phyloP scores from a whole-genome alignment of 2,888 invertebrate species.

The Palloptera scutellata region DNA sequence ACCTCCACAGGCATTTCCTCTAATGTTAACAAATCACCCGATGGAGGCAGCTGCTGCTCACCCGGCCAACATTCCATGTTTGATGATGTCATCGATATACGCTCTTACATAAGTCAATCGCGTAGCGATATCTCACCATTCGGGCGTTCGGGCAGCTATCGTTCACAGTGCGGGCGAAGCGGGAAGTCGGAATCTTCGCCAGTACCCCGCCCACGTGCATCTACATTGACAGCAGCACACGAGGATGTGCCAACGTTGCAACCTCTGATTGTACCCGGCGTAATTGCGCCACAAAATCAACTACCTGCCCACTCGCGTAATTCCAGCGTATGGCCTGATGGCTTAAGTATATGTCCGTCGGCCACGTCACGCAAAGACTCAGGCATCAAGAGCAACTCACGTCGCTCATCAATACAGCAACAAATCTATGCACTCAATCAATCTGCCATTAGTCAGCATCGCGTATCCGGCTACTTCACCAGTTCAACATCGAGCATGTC shows the following conservation, averaged over 20 bases:
- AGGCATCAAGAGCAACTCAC: conserved; percentile 84
- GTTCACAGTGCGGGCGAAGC: conserved; percentile 73
- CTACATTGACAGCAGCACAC: conserved; percentile 56
- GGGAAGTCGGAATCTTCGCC: conserved; percentile 65
- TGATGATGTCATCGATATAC: conserved; percentile 75
- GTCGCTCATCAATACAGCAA: conserved; percentile 85
- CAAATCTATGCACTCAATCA: conserved; percentile 76
- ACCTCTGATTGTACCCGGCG: conserved; percentile 25
- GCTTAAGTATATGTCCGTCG: conserved; percentile 77
- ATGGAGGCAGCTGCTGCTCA: conserved; percentile 62
- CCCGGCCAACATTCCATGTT: conserved; percentile 67
- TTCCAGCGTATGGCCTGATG: conserved; percentile 68
- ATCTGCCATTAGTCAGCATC: conserved; percentile 78
- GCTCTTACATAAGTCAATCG: conserved; percentile 78
- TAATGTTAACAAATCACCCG: conserved; percentile 45
- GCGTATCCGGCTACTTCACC: conserved; percentile 89
- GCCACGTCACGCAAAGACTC: conserved; percentile 88
- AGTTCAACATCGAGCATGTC: conserved; percentile 79
- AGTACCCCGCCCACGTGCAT: conserved; percentile 62
- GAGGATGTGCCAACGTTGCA: conserved; percentile 33
- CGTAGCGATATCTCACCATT: conserved; percentile 77
- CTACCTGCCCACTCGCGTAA: conserved; percentile 50
- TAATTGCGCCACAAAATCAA: conserved; percentile 26
- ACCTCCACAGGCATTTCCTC: conserved; percentile 46
- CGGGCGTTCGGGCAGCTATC: conserved; percentile 75